Evolutionary conservation across 1,140 invertebrate species (phyloP), one percentile per base, ranked within the genome.

Genomic region (Bombus sibiricus): DNA sequence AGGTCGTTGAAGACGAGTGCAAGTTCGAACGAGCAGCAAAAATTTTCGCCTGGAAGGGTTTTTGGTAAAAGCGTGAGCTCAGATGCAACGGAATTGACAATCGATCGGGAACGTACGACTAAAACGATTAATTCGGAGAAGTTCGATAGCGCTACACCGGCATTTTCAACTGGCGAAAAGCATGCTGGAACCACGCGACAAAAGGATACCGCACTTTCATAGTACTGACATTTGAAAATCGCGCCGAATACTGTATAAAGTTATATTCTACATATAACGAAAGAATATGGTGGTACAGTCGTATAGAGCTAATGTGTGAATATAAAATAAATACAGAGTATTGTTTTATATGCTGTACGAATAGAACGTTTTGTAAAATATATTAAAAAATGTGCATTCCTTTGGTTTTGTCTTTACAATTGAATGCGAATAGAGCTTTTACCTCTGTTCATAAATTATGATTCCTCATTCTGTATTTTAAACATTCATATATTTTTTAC

Each of bases 331-430:
- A 95, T 94, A 94, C 93, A 95, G 94, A 95, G 93, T 95, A 95
- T 95, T 95, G 94, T 95, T 95, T 95, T 95, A 95, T 95, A 95
- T 95, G 93, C 94, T 95, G 94, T 95, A 95, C 94, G 95, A 95
- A 95, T 94, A 95, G 93, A 89, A 95, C 89, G 92, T 95, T 95
- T 95, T 95, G 94, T 95, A 95, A 95, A 95, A 95, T 95, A 95
- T 95, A 95, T 95, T 95, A 94, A 93, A 95, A 94, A 80, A 89
- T 64, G 74, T 57, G 68, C 72, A 53, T 53, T 5, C 39, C 71
- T 15, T 22, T 72, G 69, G 37, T 78, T 78, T 59, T 43, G 32
- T 88, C n/a, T 69, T 34, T 73, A 22, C 5, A n/a, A 25, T 66
- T 41, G 12, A 28, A 39, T 2, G 37, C 12, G 8, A 39, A 71